Conservation (phyloP, 2,888 invertebrate genomes). For the Napeogenes inachia region DNA sequence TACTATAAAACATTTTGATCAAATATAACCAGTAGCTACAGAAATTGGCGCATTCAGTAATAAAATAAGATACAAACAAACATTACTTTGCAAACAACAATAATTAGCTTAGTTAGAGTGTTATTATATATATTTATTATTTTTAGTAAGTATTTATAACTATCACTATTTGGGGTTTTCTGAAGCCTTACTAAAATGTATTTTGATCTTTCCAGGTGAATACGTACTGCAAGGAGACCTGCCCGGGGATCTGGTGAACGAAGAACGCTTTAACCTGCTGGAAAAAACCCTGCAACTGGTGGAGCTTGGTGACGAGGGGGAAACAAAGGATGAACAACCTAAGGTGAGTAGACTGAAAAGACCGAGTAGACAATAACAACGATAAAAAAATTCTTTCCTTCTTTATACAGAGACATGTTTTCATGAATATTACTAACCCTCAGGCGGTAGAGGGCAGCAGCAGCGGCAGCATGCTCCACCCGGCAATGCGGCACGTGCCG, state of each 20-base stretch:
- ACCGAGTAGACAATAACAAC: not conserved
- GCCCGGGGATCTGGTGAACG: slow-evolving; percentile 72
- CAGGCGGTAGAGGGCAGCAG: slow-evolving; percentile 67
- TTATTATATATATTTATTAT: too few species aligned
- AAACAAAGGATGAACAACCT: slow-evolving; percentile 69
- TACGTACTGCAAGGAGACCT: slow-evolving; percentile 78
- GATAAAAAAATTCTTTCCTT: not conserved
- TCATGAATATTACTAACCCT: slow-evolving; percentile 3
- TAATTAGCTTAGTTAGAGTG: too few species aligned
- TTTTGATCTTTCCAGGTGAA: slow-evolving; percentile 69
- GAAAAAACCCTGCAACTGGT: slow-evolving; percentile 86
- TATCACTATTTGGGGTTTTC: not conserved
- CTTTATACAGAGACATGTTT: too few species aligned
- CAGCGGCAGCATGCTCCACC: slow-evolving; percentile 64
- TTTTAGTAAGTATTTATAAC: not conserved
- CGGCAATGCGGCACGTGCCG: slow-evolving; percentile 74
- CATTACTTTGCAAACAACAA: too few species aligned
- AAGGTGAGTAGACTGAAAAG: slow-evolving; percentile 42
- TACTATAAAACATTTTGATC: too few species aligned
- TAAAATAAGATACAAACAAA: too few species aligned
- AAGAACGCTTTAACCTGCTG: slow-evolving; percentile 81
- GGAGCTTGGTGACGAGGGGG: slow-evolving; percentile 80
- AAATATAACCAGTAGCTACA: too few species aligned
- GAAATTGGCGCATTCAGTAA: too few species aligned
- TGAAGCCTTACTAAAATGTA: not conserved